Conservation (phyloP, 2,113 vertebrate genomes). For the Myocastor coypus region DNA sequence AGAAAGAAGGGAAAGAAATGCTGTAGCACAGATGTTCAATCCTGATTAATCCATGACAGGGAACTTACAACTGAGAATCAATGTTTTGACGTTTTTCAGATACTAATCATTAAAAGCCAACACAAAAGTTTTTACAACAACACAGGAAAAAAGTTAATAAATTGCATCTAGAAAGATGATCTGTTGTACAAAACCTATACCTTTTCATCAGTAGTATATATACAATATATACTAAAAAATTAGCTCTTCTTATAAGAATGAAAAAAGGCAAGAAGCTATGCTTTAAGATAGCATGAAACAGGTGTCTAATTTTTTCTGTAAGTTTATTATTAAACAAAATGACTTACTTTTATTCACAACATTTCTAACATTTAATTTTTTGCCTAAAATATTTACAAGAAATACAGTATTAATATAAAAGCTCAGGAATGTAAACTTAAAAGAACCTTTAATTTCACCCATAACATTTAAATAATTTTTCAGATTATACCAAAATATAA, state of each 20-base stretch:
- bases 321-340: slow-evolving; percentile 18
- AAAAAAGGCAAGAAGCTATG: neutral
- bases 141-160: slow-evolving; percentile 81
- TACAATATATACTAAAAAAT: slow-evolving; percentile 8
- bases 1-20: slow-evolving; percentile 78
- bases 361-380: slow-evolving; percentile 45
- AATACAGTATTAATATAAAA: neutral
- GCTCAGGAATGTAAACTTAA: slow-evolving; percentile 31
- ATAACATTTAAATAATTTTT: slow-evolving; percentile 46
- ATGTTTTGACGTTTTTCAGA: slow-evolving; percentile 91
- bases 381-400: slow-evolving; percentile 42
- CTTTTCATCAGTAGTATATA: slow-evolving; percentile 54
- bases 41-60: slow-evolving; percentile 81
- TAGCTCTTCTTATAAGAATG: neutral
- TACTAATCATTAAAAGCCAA: slow-evolving; percentile 89
- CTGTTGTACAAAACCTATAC: slow-evolving; percentile 63
- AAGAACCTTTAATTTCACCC: neutral
- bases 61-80: slow-evolving; percentile 89
- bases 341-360: neutral
- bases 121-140: slow-evolving; percentile 85
- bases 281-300: neutral
- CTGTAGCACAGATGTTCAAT: slow-evolving; percentile 80
- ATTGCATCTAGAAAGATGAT: slow-evolving; percentile 77
- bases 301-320: neutral
- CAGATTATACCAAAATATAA: neutral